Evolutionary conservation across 1,140 invertebrate genomes (phyloP).

Genomic region (Musca vetustissima): DNA sequence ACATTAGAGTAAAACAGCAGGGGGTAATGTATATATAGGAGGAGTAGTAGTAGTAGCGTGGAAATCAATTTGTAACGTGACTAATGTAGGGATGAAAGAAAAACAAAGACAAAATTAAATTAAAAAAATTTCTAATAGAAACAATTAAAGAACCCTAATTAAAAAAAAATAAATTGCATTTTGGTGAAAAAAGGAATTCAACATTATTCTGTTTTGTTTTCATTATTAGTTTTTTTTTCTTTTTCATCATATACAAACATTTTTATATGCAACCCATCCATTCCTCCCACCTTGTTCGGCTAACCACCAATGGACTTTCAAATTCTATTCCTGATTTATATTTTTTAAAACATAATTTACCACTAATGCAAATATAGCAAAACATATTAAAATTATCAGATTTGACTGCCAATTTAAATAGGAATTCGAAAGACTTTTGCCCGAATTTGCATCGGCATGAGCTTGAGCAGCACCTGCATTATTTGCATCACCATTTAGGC

Average conservation of each 20-base stretch:
- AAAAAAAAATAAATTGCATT: no score
- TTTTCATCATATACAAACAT: conserved; percentile 18
- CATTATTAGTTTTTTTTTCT: no score
- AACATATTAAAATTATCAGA: conserved; percentile 52
- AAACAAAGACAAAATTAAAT: no score
- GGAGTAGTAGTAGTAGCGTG: no score
- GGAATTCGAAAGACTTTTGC: conserved; percentile 42
- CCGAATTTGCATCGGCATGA: conserved; percentile 31
- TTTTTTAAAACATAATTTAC: conserved; percentile 56
- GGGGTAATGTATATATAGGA: no score
- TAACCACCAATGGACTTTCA: no score
- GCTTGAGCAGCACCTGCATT: conserved; percentile 26
- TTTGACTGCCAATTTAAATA: conserved; percentile 54
- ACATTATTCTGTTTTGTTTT: neutral
- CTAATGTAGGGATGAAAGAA: no score
- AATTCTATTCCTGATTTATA: conserved; percentile 54
- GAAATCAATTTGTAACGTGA: no score
- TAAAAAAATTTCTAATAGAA: no score
- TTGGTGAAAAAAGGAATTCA: conserved; percentile 8
- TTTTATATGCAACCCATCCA: no score
- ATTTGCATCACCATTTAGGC: neutral
- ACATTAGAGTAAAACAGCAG: neutral
- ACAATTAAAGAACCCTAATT: no score
- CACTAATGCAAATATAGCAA: conserved; percentile 55
- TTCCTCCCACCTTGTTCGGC: no score